phyloP scores from a whole-genome alignment of 2,797 vertebrate genomes.

The Labroides dimidiatus region DNA sequence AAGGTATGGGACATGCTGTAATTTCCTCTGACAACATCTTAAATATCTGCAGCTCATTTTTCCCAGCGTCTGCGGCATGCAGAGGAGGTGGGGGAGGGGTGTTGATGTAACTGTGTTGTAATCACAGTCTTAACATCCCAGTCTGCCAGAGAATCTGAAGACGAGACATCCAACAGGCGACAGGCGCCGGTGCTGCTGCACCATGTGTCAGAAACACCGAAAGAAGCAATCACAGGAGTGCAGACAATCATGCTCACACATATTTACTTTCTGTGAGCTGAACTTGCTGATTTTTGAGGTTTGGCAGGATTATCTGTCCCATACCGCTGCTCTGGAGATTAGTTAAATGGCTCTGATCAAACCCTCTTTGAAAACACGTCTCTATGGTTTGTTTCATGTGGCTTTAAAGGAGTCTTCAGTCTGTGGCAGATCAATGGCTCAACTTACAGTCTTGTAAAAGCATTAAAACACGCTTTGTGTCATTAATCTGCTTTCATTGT shows the following conservation, averaged over 20 bases:
- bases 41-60: slow-evolving; percentile 43
- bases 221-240: slow-evolving; percentile 29
- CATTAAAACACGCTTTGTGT: slow-evolving; percentile 30
- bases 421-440: slow-evolving; percentile 54
- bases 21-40: slow-evolving; percentile 70
- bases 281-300: slow-evolving; percentile 55
- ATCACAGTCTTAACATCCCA: slow-evolving; percentile 71
- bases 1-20: slow-evolving; percentile 45
- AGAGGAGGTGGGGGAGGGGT: not conserved
- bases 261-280: slow-evolving; percentile 41
- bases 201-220: slow-evolving; percentile 61
- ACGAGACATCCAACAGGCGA: slow-evolving; percentile 65
- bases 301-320: slow-evolving; percentile 58
- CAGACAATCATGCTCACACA: not conserved
- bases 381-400: slow-evolving; percentile 52
- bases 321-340: slow-evolving; percentile 49
- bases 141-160: slow-evolving; percentile 72
- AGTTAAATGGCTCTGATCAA: slow-evolving; percentile 62
- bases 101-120: slow-evolving; percentile 73
- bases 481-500: slow-evolving; percentile 35
- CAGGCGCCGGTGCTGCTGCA: slow-evolving; percentile 40
- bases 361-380: slow-evolving; percentile 46
- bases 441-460: slow-evolving; percentile 55
- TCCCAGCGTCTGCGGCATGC: slow-evolving; percentile 10
- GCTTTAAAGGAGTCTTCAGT: slow-evolving; percentile 40